These are phyloP conservation scores for Amblyraja radiata DNA, from an alignment of 2,797 vertebrate genomes.

Conservation along the genomic window DNA sequence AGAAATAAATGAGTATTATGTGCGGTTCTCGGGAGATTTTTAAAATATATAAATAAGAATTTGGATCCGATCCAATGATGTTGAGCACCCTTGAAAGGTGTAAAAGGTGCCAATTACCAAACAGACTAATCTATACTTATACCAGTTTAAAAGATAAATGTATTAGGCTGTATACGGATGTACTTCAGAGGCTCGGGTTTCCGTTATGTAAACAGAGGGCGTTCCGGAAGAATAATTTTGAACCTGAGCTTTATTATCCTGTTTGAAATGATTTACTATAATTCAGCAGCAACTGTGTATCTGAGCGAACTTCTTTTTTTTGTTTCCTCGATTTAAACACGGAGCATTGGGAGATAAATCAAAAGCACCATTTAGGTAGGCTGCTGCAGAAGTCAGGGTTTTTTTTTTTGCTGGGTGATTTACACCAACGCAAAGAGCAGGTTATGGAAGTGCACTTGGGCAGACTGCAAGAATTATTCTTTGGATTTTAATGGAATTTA, in stretches of 20 bases:
- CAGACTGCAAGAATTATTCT: not conserved
- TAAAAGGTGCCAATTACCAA: not conserved
- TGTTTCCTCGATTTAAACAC: not conserved
- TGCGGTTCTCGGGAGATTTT: not conserved
- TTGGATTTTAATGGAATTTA: slow-evolving; percentile 28
- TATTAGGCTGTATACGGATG: slow-evolving; percentile 1
- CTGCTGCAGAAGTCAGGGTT: slow-evolving; percentile 4
- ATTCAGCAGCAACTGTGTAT: not conserved
- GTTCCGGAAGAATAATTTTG: slow-evolving; percentile 34
- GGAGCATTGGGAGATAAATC: not conserved
- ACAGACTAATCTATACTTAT: slow-evolving; percentile 2
- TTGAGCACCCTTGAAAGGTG: slow-evolving; percentile 26
- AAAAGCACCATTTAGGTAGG: not conserved
- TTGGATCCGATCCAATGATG: not conserved
- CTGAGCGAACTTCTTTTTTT: not conserved
- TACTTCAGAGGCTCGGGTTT: slow-evolving; percentile 28
- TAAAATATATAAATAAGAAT: not conserved
- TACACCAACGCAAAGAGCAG: not conserved
- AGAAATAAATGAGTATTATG: slow-evolving; percentile 41
- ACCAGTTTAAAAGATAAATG: slow-evolving; percentile 29
- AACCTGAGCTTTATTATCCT: slow-evolving; percentile 33
- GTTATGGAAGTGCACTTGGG: not conserved
- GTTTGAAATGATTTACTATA: slow-evolving; percentile 33
- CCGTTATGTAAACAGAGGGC: slow-evolving; percentile 37
- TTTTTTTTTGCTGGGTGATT: not conserved